A percentile compares a stretch with the other conserved stretches of the same genome.
Conservation (phyloP, 2,797 vertebrate species). For the Heteromormyrus szaboi region DNA sequence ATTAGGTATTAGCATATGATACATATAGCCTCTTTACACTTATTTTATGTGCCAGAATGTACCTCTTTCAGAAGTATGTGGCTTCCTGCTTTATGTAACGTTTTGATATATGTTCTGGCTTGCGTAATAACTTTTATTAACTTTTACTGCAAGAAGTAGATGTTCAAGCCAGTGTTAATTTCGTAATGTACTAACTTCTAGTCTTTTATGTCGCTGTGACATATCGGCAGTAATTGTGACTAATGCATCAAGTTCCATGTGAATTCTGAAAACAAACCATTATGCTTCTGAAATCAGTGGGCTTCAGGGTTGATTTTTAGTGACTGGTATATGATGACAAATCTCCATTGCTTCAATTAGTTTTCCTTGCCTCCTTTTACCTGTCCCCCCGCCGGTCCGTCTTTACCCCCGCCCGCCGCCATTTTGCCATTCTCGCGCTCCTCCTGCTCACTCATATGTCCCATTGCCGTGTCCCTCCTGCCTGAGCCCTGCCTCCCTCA, state of each 20-base stretch:
- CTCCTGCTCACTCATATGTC: neutral
- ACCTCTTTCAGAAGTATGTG: neutral
- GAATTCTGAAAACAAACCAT: neutral
- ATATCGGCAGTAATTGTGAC: neutral
- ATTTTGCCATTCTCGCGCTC: constrained; percentile 36
- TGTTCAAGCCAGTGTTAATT: neutral
- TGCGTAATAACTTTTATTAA: neutral
- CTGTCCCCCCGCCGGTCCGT: constrained; percentile 21
- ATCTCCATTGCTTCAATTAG: neutral
- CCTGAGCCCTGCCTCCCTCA: constrained; percentile 51
- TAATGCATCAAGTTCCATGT: neutral
- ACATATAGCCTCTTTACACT: neutral
- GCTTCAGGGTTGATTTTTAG: neutral
- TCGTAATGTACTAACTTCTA: neutral
- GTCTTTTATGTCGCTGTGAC: neutral
- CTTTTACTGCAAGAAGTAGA: neutral
- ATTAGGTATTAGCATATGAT: neutral
- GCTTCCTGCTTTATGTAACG: neutral
- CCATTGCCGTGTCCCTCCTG: neutral
- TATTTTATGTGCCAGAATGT: neutral
- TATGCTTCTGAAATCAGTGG: neutral
- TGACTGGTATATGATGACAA: neutral
- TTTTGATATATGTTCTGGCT: neutral
- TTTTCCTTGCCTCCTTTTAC: neutral
- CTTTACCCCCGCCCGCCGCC: constrained; percentile 31